Conservation (phyloP, 2,888 invertebrate genomes). For the Tetheella fluctuosa region DNA sequence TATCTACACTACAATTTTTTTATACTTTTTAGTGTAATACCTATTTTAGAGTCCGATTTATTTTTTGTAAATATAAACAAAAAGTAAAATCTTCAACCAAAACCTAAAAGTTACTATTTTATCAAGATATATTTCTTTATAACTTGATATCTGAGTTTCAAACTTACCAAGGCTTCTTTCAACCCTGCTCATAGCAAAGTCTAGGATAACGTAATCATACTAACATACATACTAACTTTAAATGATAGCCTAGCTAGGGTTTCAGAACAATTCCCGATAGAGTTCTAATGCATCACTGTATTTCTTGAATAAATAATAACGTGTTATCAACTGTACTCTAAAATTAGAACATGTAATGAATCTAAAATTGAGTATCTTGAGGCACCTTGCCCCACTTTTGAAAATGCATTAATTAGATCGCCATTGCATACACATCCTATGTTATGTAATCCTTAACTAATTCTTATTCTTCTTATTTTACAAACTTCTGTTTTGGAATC, state of each 20-base stretch:
- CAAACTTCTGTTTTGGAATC: too few species aligned
- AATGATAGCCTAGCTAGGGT: not conserved
- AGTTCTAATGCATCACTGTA: not conserved
- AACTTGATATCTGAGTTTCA: constrained; percentile 3
- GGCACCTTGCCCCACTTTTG: not conserved
- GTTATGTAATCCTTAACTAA: too few species aligned
- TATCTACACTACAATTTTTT: too few species aligned
- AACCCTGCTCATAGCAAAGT: constrained; percentile 1
- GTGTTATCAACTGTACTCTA: too few species aligned
- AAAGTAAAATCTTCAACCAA: too few species aligned
- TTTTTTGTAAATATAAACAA: too few species aligned
- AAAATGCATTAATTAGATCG: not conserved
- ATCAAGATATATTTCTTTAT: not conserved
- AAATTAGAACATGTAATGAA: too few species aligned
- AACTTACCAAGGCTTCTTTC: constrained; percentile 2
- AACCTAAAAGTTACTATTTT: not conserved
- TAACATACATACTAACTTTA: not conserved
- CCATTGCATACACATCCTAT: too few species aligned
- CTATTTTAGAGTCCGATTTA: too few species aligned
- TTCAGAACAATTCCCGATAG: not conserved
- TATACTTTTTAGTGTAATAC: too few species aligned
- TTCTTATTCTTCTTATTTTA: too few species aligned
- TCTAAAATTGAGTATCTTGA: not conserved
- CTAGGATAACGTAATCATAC: not conserved
- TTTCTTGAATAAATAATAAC: too few species aligned